Evolutionary conservation across 2,888 invertebrate genomes (phyloP).

Genomic region (Gastracanthus pulcherrimus): DNA sequence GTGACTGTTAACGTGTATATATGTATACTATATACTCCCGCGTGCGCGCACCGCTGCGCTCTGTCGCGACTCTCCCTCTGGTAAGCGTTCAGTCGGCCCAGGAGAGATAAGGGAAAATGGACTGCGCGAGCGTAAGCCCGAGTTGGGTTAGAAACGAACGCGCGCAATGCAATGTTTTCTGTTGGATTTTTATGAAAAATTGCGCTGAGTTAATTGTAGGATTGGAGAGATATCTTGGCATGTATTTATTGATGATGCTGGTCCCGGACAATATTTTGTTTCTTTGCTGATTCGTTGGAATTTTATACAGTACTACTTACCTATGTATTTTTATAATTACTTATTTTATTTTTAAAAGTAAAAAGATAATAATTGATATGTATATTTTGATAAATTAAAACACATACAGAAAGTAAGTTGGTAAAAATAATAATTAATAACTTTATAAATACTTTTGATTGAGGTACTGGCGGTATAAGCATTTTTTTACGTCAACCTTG

Average conservation of each 20-base stretch:
- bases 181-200: neutral
- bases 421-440: too few relatives aligned
- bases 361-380: too few relatives aligned
- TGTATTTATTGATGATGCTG: neutral
- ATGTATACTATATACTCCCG: too few relatives aligned
- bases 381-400: too few relatives aligned
- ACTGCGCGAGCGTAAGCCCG: slow-evolving; percentile 31
- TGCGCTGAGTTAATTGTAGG: neutral
- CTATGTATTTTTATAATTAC: too few relatives aligned
- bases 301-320: too few relatives aligned
- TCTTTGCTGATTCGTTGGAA: neutral
- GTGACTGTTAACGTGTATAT: too few relatives aligned
- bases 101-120: slow-evolving; percentile 47
- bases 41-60: neutral
- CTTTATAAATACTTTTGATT: too few relatives aligned
- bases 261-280: neutral
- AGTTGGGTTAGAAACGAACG: slow-evolving; percentile 23
- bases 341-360: too few relatives aligned
- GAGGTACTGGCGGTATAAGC: too few relatives aligned
- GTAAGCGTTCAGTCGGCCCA: slow-evolving; percentile 26
- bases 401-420: too few relatives aligned
- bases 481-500: too few relatives aligned
- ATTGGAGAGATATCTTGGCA: neutral
- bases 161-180: neutral
- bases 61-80: neutral